These are phyloP conservation scores for Metellina segmentata DNA, from an alignment of 2,888 invertebrate genomes.

Conservation along the genomic window DNA sequence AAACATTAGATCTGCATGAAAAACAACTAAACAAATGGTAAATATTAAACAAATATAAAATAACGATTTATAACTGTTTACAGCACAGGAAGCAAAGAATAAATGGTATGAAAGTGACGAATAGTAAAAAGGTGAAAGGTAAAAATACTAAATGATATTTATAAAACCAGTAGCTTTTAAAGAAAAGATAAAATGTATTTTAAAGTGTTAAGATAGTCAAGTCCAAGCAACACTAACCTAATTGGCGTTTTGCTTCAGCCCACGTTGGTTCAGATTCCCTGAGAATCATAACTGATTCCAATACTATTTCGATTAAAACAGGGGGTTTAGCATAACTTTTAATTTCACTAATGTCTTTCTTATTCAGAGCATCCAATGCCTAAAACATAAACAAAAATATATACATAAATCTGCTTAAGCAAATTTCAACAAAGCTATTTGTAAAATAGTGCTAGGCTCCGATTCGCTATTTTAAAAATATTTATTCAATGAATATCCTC, in stretches of 20 bases:
- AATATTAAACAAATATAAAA: not conserved
- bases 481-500: too few species aligned
- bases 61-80: not conserved
- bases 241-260: conserved; percentile 92
- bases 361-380: conserved; percentile 90
- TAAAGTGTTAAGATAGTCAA: not conserved
- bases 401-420: too few species aligned
- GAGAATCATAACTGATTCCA: conserved; percentile 94
- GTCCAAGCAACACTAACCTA: conserved; percentile 83
- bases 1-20: too few species aligned
- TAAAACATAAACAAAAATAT: conserved; percentile 64
- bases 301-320: conserved; percentile 91
- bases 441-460: too few species aligned
- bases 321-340: conserved; percentile 94
- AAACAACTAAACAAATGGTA: not conserved
- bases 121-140: not conserved
- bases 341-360: conserved; percentile 93
- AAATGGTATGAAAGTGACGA: not conserved
- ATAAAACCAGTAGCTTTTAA: not conserved
- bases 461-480: too few species aligned
- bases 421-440: too few species aligned
- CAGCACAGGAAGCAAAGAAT: not conserved
- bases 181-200: not conserved
- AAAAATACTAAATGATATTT: not conserved
- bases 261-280: conserved; percentile 90